Evolutionary conservation across 2,113 vertebrate species (phyloP).

Genomic region (Phrynocephalus versicolor): DNA sequence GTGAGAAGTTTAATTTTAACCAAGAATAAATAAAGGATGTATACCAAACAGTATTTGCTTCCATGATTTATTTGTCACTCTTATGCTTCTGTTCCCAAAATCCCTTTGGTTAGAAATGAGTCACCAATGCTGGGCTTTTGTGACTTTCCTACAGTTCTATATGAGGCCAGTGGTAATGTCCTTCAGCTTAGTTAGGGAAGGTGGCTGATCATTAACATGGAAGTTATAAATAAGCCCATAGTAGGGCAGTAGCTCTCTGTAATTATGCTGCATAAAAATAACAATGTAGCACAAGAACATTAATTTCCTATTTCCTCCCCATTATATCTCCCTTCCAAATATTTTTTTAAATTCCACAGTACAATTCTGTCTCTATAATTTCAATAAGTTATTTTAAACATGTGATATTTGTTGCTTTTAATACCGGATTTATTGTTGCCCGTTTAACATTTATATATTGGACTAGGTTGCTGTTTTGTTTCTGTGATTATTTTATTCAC

Average conservation of each 20-base stretch:
- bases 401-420: not conserved
- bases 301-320: not conserved
- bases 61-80: not conserved
- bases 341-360: not conserved
- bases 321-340: not conserved
- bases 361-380: not conserved
- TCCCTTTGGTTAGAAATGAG: not conserved
- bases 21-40: not conserved
- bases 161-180: slow-evolving; percentile 24
- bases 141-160: not conserved
- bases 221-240: not conserved
- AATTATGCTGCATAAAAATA: slow-evolving; percentile 10
- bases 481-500: not conserved
- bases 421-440: not conserved
- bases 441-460: not conserved
- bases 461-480: not conserved
- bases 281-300: not conserved
- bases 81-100: not conserved
- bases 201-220: slow-evolving; percentile 15
- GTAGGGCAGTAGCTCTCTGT: not conserved
- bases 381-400: not conserved
- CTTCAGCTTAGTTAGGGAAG: slow-evolving; percentile 29
- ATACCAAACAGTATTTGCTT: not conserved
- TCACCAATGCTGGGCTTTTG: slow-evolving; percentile 15
- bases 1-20: not conserved